phyloP scores from a whole-genome alignment of 1,140 invertebrate genomes.

The Drosophila triauraria region DNA sequence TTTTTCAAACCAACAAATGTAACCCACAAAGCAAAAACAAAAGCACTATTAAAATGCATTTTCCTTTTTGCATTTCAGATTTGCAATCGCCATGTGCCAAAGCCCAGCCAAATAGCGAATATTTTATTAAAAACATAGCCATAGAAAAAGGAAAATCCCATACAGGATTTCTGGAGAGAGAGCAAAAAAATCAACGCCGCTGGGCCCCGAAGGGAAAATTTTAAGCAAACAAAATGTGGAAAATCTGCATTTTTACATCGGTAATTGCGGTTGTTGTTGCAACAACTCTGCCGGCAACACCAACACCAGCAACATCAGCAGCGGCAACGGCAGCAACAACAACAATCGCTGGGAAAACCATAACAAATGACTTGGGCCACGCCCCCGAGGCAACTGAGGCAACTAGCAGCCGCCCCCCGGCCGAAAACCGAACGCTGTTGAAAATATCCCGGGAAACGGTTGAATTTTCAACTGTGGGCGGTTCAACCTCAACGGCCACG shows the following conservation, averaged over 20 bases:
- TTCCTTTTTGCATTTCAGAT: constrained; percentile 29
- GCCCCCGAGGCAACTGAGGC: constrained; percentile 22
- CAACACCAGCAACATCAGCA: constrained; percentile 14
- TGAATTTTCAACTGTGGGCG: constrained; percentile 37
- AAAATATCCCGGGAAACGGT: constrained; percentile 17
- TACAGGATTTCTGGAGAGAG: neutral
- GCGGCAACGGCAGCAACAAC: constrained; percentile 9
- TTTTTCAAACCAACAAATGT: neutral
- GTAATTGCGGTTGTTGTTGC: constrained; percentile 60
- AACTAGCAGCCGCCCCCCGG: constrained; percentile 17
- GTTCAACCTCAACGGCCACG: constrained; percentile 71
- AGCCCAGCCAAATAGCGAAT: constrained; percentile 18
- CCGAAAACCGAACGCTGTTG: constrained; percentile 43
- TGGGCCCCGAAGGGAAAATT: constrained; percentile 6
- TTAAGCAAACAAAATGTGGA: constrained; percentile 61
- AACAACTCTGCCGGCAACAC: constrained; percentile 24
- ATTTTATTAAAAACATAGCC: constrained; percentile 19
- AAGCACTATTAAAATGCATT: constrained; percentile 30
- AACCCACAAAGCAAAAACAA: neutral
- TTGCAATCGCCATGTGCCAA: constrained; percentile 46
- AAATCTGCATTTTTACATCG: constrained; percentile 79
- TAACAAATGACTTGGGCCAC: constrained; percentile 69
- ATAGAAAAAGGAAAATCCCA: constrained; percentile 12
- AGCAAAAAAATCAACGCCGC: constrained; percentile 5
- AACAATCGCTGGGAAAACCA: constrained; percentile 25